Evolutionary conservation across 2,797 vertebrate genomes (phyloP).

Genomic region (Lepus townsendii): DNA sequence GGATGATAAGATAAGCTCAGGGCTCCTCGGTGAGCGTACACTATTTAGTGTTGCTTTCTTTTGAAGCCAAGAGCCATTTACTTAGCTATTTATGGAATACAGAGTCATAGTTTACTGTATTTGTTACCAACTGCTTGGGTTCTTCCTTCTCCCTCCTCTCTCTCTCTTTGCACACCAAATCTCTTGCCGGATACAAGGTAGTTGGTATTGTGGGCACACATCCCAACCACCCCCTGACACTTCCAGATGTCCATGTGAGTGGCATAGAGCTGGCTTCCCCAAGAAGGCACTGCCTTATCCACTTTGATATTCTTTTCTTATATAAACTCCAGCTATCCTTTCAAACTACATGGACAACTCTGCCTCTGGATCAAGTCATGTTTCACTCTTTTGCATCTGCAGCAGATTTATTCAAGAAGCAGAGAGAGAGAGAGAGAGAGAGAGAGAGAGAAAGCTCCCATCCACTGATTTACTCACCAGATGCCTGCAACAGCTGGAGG

Average conservation of each 20-base stretch:
- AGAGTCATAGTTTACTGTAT: slow-evolving; percentile 2
- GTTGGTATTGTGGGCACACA: background rate
- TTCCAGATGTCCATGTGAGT: background rate
- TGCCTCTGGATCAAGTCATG: slow-evolving; percentile 1
- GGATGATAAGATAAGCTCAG: background rate
- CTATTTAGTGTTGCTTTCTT: slow-evolving; percentile 16
- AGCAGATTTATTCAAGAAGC: no score
- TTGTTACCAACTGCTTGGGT: background rate
- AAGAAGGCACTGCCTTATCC: background rate
- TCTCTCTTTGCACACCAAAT: background rate
- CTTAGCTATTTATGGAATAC: background rate
- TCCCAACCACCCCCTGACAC: background rate
- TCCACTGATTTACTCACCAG: no score
- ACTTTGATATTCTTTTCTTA: background rate
- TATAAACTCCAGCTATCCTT: background rate
- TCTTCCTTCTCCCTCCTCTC: background rate
- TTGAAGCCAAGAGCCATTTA: background rate
- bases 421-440: no score
- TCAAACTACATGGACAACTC: slow-evolving; percentile 7
- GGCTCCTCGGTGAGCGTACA: background rate
- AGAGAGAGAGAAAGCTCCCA: no score
- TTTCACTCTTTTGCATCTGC: background rate
- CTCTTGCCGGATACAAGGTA: background rate
- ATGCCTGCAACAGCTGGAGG: no score
- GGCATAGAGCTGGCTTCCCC: background rate